Conservation (phyloP, 1,140 invertebrate species). For the Mamestra configurata region DNA sequence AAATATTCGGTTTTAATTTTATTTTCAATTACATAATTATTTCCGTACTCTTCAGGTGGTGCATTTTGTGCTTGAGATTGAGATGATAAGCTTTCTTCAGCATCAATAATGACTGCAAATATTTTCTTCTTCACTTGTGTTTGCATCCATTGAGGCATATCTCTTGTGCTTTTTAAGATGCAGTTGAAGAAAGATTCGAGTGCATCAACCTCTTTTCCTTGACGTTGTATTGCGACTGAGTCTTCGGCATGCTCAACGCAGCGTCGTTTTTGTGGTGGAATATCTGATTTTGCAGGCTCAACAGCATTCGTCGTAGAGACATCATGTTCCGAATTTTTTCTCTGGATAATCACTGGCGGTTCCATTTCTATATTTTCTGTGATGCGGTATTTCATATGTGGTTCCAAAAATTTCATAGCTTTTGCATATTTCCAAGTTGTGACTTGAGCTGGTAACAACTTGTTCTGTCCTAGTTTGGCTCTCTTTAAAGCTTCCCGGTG, state of each 20-base stretch:
- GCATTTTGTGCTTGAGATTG: conserved; percentile 55
- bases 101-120: conserved; percentile 81
- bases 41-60: conserved; percentile 36
- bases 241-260: conserved; percentile 58
- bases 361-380: conserved; percentile 83
- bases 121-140: conserved; percentile 84
- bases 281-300: conserved; percentile 47
- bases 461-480: conserved; percentile 81
- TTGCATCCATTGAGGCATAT: conserved; percentile 83
- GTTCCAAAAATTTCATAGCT: conserved; percentile 82
- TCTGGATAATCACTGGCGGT: conserved; percentile 45
- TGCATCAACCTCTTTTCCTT: conserved; percentile 66
- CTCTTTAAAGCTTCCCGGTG: conserved; percentile 80
- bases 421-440: conserved; percentile 85
- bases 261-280: conserved; percentile 63
- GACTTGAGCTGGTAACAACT: conserved; percentile 80
- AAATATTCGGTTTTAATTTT: conserved; percentile 77
- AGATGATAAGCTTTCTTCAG: conserved; percentile 73
- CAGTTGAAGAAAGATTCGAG: conserved; percentile 80
- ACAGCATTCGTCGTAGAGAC: conserved; percentile 68
- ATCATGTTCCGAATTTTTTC: conserved; percentile 70
- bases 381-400: conserved; percentile 83
- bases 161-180: conserved; percentile 76
- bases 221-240: not conserved
- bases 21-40: conserved; percentile 57